phyloP scores from a whole-genome alignment of 2,888 invertebrate genomes.

The Calliopum simillimum region DNA sequence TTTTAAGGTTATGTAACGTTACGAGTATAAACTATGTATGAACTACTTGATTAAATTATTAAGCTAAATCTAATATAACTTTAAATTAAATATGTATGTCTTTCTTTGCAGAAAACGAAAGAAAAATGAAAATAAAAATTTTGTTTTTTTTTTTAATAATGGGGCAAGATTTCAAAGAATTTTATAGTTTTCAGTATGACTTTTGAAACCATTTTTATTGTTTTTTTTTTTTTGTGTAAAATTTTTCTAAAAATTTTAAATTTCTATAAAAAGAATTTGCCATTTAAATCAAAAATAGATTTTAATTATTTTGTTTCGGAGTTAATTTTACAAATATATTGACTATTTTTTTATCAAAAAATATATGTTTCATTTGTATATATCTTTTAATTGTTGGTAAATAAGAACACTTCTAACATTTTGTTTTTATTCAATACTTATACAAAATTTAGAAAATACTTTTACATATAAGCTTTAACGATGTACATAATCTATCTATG shows the following conservation, averaged over 20 bases:
- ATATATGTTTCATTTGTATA: too few species aligned
- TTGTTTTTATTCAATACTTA: slow-evolving; percentile 17
- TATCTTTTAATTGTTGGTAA: too few species aligned
- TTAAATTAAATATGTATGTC: slow-evolving; percentile 6
- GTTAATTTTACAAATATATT: too few species aligned
- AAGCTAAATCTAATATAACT: not conserved
- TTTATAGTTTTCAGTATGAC: not conserved
- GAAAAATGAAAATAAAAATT: not conserved
- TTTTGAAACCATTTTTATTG: not conserved
- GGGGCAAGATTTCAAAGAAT: not conserved
- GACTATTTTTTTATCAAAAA: too few species aligned
- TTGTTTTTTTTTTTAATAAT: not conserved
- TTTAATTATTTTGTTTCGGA: too few species aligned
- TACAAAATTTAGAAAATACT: slow-evolving; percentile 17
- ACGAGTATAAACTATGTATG: too few species aligned
- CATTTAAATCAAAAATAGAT: too few species aligned
- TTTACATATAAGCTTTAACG: not conserved
- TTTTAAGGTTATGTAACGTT: too few species aligned
- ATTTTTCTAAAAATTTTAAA: too few species aligned
- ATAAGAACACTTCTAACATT: not conserved
- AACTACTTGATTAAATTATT: too few species aligned
- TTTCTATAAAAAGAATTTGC: too few species aligned
- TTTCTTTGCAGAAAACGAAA: slow-evolving; percentile 4
- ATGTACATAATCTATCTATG: not conserved
- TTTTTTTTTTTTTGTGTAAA: not conserved